These are phyloP conservation scores for Drosophila pallidifrons DNA, from an alignment of 1,140 invertebrate genomes.

Conservation along the genomic window DNA sequence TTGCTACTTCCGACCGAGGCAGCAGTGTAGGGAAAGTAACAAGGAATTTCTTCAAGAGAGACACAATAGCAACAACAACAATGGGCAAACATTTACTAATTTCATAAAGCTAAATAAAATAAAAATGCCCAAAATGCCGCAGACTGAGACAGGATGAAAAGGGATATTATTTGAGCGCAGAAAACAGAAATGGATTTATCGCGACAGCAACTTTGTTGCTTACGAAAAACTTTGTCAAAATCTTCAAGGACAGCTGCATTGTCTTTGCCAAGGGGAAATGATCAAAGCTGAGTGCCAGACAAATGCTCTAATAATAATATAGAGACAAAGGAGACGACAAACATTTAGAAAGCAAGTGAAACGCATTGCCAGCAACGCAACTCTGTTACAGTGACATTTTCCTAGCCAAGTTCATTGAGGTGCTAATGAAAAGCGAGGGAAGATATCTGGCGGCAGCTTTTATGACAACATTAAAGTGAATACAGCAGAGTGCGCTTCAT, in stretches of 20 bases:
- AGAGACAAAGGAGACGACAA: constrained; percentile 15
- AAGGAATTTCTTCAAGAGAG: constrained; percentile 50
- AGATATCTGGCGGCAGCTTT: constrained; percentile 19
- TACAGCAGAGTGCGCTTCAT: constrained; percentile 32
- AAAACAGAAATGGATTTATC: constrained; percentile 61
- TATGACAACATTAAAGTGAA: constrained; percentile 40
- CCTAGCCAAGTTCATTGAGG: background rate
- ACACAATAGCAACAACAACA: constrained; percentile 21
- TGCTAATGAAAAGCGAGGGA: constrained; percentile 21
- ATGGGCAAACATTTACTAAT: constrained; percentile 65
- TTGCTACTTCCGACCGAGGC: background rate
- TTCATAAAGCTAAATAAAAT: constrained; percentile 77
- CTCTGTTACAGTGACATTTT: background rate
- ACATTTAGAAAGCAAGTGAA: constrained; percentile 27
- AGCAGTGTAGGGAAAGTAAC: background rate
- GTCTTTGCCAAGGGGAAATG: constrained; percentile 31
- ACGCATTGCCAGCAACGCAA: constrained; percentile 11
- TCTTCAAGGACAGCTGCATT: constrained; percentile 40
- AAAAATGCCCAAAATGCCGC: constrained; percentile 58
- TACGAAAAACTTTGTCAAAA: constrained; percentile 25
- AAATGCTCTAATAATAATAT: constrained; percentile 38
- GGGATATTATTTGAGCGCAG: constrained; percentile 35
- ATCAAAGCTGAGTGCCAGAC: constrained; percentile 38
- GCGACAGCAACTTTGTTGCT: constrained; percentile 34
- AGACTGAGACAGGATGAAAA: constrained; percentile 20